These are phyloP conservation scores for Corapipo altera DNA, from an alignment of 2,113 vertebrate genomes.

Conservation along the genomic window DNA sequence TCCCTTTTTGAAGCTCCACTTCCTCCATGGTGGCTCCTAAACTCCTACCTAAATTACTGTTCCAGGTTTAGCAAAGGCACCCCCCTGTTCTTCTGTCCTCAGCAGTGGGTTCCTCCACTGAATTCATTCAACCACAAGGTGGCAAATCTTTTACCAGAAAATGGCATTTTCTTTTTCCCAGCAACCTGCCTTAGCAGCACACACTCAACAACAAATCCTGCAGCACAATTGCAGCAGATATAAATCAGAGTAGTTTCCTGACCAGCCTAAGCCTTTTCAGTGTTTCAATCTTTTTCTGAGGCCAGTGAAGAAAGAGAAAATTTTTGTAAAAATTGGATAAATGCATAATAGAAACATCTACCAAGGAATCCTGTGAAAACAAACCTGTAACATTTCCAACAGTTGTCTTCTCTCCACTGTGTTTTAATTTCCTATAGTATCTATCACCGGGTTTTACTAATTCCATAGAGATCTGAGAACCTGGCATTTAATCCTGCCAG, in stretches of 20 bases:
- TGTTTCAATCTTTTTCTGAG: background rate
- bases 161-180: background rate
- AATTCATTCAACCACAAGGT: background rate
- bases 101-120: background rate
- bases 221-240: background rate
- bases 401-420: background rate
- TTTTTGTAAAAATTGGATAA: background rate
- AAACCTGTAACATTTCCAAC: background rate
- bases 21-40: background rate
- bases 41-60: background rate
- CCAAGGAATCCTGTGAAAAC: background rate
- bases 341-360: background rate
- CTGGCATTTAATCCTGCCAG: constrained; percentile 26
- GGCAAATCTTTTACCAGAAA: constrained; percentile 3
- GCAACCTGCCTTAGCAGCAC: background rate
- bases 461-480: constrained; percentile 22
- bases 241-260: background rate
- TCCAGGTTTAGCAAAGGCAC: background rate
- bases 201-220: background rate
- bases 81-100: background rate
- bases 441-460: constrained; percentile 12
- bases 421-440: constrained; percentile 37
- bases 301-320: background rate
- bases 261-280: background rate
- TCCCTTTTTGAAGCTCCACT: background rate